Percentiles rank a stretch among this genome's conserved stretches.
phyloP scores from a whole-genome alignment of 2,113 vertebrate species.

The Halcyon malimbica region DNA sequence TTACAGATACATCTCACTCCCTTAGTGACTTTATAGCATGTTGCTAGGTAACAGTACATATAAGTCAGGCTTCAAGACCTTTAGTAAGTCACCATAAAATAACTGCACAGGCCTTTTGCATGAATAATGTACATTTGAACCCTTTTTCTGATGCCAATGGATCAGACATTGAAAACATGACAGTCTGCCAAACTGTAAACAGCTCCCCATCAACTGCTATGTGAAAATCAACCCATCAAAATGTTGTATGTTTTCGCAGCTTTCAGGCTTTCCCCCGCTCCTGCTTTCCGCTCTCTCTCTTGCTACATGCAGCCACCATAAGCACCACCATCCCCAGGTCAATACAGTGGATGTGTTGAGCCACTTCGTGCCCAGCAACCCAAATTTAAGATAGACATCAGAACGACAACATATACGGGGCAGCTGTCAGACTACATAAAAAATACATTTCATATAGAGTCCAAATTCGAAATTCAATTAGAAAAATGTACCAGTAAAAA shows the following conservation, averaged over 20 bases:
- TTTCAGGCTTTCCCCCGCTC: background rate
- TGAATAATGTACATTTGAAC: constrained; percentile 77
- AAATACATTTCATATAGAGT: background rate
- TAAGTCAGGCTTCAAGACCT: constrained; percentile 86
- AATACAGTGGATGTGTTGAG: background rate
- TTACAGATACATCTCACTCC: constrained; percentile 80
- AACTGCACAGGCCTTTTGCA: constrained; percentile 78
- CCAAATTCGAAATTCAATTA: background rate
- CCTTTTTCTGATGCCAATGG: constrained; percentile 72
- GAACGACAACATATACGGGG: background rate
- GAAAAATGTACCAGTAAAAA: background rate
- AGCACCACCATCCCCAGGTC: background rate
- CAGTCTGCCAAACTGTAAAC: constrained; percentile 61
- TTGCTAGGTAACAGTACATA: constrained; percentile 88
- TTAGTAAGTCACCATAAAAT: constrained; percentile 83
- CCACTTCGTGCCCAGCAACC: background rate
- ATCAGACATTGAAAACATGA: constrained; percentile 70
- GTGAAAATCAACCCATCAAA: constrained; percentile 24
- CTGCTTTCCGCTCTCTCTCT: background rate
- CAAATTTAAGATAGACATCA: background rate
- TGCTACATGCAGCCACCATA: background rate
- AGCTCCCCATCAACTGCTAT: constrained; percentile 49
- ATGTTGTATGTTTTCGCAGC: background rate
- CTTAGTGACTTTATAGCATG: constrained; percentile 81
- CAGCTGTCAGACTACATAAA: background rate